phyloP scores from a whole-genome alignment of 2,797 vertebrate species.

The Heterohyrax brucei region DNA sequence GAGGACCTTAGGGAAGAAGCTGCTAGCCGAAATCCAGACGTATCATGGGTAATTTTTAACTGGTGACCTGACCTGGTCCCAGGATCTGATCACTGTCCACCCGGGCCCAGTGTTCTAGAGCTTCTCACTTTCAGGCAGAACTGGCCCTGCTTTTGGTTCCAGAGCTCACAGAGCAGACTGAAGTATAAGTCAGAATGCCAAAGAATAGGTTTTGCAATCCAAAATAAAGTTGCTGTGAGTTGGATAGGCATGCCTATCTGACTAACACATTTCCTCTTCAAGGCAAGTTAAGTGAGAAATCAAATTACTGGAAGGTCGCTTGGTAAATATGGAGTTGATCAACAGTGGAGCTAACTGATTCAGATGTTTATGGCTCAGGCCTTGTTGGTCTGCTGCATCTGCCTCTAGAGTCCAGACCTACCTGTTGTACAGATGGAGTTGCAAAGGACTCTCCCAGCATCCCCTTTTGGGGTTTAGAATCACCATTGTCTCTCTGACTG shows the following conservation, averaged over 20 bases:
- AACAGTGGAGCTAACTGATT: not conserved
- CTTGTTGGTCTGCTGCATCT: not conserved
- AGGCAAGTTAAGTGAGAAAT: slow-evolving; percentile 21
- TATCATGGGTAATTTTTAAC: not conserved
- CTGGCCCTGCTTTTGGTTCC: not conserved
- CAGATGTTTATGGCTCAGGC: not conserved
- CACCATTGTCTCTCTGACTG: not conserved
- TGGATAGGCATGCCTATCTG: not conserved
- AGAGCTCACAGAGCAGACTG: not conserved
- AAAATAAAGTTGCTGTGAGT: not conserved
- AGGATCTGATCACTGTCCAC: not conserved
- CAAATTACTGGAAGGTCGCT: not conserved
- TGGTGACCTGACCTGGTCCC: not conserved
- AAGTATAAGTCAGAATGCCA: not conserved
- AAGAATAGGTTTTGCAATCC: not conserved
- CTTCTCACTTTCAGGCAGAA: not conserved
- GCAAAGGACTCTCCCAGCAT: not conserved
- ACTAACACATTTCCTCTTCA: not conserved
- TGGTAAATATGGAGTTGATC: not conserved
- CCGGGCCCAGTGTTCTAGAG: not conserved
- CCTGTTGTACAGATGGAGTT: not conserved
- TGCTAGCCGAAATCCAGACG: not conserved
- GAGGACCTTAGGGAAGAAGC: not conserved
- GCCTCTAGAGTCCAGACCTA: not conserved
- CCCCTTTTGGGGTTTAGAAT: not conserved